These are phyloP conservation scores for Microctonus aethiopoides DNA, from an alignment of 2,888 invertebrate species.

Conservation along the genomic window DNA sequence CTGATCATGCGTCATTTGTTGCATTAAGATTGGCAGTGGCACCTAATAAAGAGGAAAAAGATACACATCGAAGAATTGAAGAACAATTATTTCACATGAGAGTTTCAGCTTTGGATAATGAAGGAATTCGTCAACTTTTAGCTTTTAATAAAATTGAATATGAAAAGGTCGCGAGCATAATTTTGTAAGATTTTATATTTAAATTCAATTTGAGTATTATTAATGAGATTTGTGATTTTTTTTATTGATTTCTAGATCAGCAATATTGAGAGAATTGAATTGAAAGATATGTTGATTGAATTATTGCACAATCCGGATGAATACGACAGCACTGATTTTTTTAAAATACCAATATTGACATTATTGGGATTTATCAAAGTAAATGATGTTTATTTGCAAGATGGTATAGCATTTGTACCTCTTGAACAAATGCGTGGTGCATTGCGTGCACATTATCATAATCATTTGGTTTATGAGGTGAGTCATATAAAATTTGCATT, in stretches of 20 bases:
- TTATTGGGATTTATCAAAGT: neutral
- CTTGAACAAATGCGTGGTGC: neutral
- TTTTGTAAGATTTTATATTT: neutral
- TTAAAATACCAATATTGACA: conserved; percentile 3
- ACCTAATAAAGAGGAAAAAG: neutral
- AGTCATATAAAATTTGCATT: neutral
- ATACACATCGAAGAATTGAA: neutral
- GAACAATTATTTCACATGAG: conserved; percentile 12
- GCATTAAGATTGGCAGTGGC: neutral
- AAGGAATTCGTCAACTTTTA: neutral
- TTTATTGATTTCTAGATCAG: neutral
- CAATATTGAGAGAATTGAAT: neutral
- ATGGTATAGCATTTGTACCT: conserved; percentile 11
- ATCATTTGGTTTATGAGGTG: neutral
- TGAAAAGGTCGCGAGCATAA: neutral
- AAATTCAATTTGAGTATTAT: neutral
- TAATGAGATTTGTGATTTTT: no score
- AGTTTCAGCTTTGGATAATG: conserved; percentile 1
- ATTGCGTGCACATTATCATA: neutral
- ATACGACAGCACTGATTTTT: neutral
- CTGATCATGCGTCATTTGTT: conserved; percentile 17
- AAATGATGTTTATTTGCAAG: neutral
- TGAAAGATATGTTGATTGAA: neutral
- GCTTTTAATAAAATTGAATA: neutral
- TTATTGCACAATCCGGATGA: neutral